These are phyloP conservation scores for Andinoacara biseriatus DNA, from an alignment of 2,113 vertebrate genomes.

Conservation along the genomic window DNA sequence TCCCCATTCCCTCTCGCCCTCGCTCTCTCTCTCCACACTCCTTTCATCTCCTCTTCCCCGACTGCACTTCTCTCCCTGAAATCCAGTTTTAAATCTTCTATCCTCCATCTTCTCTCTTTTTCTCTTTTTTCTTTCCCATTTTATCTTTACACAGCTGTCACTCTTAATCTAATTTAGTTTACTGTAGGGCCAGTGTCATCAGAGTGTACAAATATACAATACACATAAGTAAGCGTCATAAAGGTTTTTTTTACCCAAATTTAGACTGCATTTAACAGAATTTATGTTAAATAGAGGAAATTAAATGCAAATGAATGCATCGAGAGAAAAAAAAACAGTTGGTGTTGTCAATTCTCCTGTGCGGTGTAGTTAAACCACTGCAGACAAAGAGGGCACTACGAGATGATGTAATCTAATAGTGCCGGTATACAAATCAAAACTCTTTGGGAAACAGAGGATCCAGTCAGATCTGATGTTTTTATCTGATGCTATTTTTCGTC, in stretches of 20 bases:
- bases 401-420: neutral
- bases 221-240: neutral
- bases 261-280: neutral
- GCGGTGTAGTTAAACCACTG: neutral
- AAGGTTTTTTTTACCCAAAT: neutral
- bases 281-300: neutral
- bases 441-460: neutral
- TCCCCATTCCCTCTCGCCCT: conserved; percentile 24
- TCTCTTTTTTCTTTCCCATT: neutral
- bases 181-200: neutral
- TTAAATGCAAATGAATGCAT: neutral
- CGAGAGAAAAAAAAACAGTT: neutral
- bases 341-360: neutral
- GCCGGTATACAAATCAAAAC: neutral
- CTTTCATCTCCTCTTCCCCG: conserved; percentile 46
- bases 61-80: conserved; percentile 13
- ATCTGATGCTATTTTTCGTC: neutral
- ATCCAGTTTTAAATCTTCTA: conserved; percentile 37
- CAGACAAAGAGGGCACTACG: neutral
- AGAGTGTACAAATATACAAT: neutral
- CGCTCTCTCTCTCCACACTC: conserved; percentile 17
- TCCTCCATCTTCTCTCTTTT: conserved; percentile 50
- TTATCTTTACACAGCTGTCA: conserved; percentile 24
- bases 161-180: neutral
- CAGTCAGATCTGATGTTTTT: neutral